Evolutionary conservation across 2,797 vertebrate species (phyloP).

Genomic region (Nasua narica): DNA sequence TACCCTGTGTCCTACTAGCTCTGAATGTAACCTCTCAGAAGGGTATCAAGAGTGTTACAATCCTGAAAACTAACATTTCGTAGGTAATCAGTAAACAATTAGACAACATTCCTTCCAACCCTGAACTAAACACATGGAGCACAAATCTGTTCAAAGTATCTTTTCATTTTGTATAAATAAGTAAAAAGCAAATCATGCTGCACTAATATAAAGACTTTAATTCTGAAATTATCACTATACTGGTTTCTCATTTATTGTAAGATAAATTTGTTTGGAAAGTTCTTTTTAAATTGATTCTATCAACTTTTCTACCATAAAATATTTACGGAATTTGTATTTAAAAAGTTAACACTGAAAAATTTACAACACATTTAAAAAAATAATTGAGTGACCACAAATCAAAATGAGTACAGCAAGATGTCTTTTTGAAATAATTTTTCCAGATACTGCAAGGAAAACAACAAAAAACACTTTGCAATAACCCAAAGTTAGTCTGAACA

Average conservation of each 20-base stretch:
- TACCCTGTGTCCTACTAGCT: not conserved
- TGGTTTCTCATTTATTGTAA: not conserved
- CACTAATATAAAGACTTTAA: not conserved
- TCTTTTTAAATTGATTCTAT: not conserved
- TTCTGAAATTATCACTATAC: not conserved
- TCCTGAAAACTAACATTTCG: not conserved
- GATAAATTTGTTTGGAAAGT: not conserved
- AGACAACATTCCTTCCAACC: not conserved
- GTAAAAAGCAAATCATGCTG: not conserved
- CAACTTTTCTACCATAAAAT: constrained; percentile 25
- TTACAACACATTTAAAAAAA: not conserved
- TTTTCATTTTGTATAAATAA: constrained; percentile 25
- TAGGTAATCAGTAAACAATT: not conserved
- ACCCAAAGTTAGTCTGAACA: constrained; percentile 23
- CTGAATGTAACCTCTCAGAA: not conserved
- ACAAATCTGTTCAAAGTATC: not conserved
- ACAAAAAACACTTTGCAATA: not conserved
- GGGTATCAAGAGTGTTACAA: not conserved
- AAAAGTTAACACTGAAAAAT: not conserved
- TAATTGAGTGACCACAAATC: not conserved
- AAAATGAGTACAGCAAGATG: not conserved
- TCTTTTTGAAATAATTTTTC: constrained; percentile 50
- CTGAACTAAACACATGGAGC: not conserved
- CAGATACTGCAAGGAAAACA: not conserved
- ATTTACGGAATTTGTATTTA: not conserved